A percentile compares a stretch with the other conserved stretches of the same genome.
phyloP scores from a whole-genome alignment of 2,888 invertebrate genomes.

The Plebejus anna region DNA sequence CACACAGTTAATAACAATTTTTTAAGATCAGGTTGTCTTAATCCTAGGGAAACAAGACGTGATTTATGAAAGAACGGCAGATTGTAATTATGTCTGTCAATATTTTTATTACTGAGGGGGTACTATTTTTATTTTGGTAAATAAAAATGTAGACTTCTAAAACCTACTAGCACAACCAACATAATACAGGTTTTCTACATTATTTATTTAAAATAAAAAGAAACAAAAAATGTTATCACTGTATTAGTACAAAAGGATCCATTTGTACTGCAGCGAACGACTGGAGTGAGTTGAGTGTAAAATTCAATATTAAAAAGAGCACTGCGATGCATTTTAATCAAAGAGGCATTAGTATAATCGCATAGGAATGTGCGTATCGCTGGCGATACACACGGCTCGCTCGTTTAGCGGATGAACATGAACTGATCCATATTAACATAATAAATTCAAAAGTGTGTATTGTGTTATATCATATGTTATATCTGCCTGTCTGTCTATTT shows the following conservation, averaged over 20 bases:
- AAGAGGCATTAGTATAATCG: conserved; percentile 76
- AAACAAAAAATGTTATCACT: conserved; percentile 43
- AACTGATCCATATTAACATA: too few relatives aligned
- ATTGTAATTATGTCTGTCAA: too few relatives aligned
- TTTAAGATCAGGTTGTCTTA: too few relatives aligned
- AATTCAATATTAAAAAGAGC: conserved; percentile 73
- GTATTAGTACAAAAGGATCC: conserved; percentile 43
- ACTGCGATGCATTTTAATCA: conserved; percentile 71
- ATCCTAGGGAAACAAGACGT: too few relatives aligned
- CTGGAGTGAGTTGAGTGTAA: conserved; percentile 58
- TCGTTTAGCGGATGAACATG: conserved; percentile 19
- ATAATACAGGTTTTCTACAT: background rate
- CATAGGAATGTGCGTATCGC: conserved; percentile 66
- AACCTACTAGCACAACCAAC: background rate
- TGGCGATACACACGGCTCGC: conserved; percentile 46
- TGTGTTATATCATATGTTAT: too few relatives aligned
- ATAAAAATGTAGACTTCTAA: background rate
- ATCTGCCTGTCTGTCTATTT: too few relatives aligned
- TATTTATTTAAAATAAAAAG: conserved; percentile 26
- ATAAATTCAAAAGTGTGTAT: too few relatives aligned
- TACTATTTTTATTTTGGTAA: background rate
- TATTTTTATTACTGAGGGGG: background rate
- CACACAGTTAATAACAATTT: too few relatives aligned
- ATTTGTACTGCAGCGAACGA: conserved; percentile 51
- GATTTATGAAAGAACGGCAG: too few relatives aligned